These are phyloP conservation scores for Platorchestia sp. DNA, from an alignment of 1,140 invertebrate genomes.

Conservation along the genomic window DNA sequence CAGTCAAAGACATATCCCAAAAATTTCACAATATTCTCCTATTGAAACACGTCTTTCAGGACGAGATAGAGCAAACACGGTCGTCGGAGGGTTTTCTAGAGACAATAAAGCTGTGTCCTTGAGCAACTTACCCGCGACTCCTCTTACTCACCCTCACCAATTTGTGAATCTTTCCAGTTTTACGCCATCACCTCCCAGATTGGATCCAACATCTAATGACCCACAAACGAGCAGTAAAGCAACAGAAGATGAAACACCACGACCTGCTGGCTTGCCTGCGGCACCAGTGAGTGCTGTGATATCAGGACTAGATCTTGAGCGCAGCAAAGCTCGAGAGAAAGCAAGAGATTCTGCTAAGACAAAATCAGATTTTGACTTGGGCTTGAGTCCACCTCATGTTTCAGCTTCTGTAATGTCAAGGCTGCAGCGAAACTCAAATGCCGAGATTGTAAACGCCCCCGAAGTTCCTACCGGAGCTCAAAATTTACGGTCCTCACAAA, in stretches of 20 bases:
- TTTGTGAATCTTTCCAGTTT: conserved; percentile 62
- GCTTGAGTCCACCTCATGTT: conserved; percentile 81
- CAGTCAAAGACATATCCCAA: not conserved
- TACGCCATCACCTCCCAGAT: not conserved
- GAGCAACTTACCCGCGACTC: conserved; percentile 68
- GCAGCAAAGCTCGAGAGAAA: conserved; percentile 76
- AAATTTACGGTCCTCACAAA: not conserved
- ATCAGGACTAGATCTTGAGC: conserved; percentile 73
- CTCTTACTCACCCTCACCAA: conserved; percentile 69
- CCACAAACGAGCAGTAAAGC: not conserved
- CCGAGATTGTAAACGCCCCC: not conserved
- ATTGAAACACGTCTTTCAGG: conserved; percentile 4
- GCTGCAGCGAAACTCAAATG: not conserved
- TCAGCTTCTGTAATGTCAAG: conserved; percentile 70
- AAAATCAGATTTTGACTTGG: conserved; percentile 81
- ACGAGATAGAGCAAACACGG: conserved; percentile 25
- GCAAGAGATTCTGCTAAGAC: conserved; percentile 79
- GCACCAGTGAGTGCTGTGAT: conserved; percentile 57
- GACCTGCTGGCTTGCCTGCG: conserved; percentile 27
- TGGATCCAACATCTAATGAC: not conserved
- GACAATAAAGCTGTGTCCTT: conserved; percentile 51
- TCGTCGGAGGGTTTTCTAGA: conserved; percentile 36
- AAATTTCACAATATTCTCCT: conserved; percentile 32
- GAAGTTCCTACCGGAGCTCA: not conserved
- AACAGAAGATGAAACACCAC: not conserved